These are phyloP conservation scores for Patella caerulea DNA, from an alignment of 2,888 invertebrate species.

Conservation along the genomic window DNA sequence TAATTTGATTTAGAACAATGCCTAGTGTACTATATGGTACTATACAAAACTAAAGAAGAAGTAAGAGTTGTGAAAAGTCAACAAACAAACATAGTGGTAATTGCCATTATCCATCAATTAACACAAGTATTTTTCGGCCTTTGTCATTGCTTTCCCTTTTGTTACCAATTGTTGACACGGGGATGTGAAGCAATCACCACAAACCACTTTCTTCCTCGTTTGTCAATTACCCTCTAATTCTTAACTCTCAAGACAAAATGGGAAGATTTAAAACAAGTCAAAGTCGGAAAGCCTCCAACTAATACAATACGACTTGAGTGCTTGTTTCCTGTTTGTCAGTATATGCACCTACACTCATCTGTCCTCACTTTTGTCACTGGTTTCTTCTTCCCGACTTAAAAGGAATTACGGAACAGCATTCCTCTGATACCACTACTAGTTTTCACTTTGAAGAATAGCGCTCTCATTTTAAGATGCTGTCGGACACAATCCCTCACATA, in stretches of 20 bases:
- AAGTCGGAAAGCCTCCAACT: slow-evolving; percentile 10
- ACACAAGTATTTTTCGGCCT: slow-evolving; percentile 9
- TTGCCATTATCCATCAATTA: slow-evolving; percentile 14
- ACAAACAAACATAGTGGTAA: slow-evolving; percentile 3
- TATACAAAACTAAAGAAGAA: slow-evolving; percentile 3
- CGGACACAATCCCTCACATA: slow-evolving; percentile 27
- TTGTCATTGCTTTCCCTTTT: slow-evolving; percentile 15
- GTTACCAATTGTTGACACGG: slow-evolving; percentile 3
- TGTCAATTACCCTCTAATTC: slow-evolving; percentile 7
- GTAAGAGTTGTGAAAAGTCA: background rate
- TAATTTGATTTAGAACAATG: too few relatives aligned
- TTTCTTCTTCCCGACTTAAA: slow-evolving; percentile 13
- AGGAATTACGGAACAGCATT: slow-evolving; percentile 21
- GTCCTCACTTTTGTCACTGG: slow-evolving; percentile 1
- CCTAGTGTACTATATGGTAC: too few relatives aligned
- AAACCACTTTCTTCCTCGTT: slow-evolving; percentile 1
- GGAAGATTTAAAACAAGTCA: slow-evolving; percentile 6
- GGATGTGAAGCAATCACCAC: background rate
- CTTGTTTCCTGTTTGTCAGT: slow-evolving; percentile 1
- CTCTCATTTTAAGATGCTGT: slow-evolving; percentile 20
- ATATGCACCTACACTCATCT: slow-evolving; percentile 4
- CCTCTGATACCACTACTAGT: slow-evolving; percentile 20
- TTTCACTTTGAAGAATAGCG: slow-evolving; percentile 21
- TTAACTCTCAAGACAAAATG: slow-evolving; percentile 10
- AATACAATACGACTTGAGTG: slow-evolving; percentile 2